Conservation (phyloP, 2,888 invertebrate genomes). For the Acrobeloides nanus region DNA sequence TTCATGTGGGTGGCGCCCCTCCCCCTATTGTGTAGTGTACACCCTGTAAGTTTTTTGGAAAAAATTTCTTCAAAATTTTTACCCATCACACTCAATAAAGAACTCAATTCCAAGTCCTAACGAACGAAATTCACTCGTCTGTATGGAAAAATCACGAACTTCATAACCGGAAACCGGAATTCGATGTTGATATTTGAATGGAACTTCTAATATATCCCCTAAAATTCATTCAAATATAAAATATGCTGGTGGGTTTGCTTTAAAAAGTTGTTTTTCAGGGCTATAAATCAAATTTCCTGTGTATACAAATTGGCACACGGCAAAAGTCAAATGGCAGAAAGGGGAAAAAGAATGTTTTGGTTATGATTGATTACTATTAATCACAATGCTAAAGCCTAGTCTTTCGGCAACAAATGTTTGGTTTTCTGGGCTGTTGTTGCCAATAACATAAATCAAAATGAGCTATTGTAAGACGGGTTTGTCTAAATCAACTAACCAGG, state of each 20-base stretch:
- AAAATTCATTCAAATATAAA: constrained; percentile 2
- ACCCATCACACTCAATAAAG: constrained; percentile 42
- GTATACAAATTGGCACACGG: no score
- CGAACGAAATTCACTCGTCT: constrained; percentile 37
- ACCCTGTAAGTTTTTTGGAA: no score
- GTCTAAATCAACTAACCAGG: constrained; percentile 42
- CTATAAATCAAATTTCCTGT: no score
- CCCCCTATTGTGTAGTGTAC: no score
- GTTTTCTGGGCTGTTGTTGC: neutral
- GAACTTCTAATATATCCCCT: constrained; percentile 40
- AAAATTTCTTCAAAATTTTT: no score
- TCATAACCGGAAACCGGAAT: constrained; percentile 17
- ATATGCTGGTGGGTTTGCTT: no score
- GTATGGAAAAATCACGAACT: constrained; percentile 33
- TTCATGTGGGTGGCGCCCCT: no score
- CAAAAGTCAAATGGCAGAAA: no score
- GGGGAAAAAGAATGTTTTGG: neutral
- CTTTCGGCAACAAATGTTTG: no score
- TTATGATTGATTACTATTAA: constrained; percentile 3
- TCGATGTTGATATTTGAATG: constrained; percentile 44
- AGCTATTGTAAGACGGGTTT: no score
- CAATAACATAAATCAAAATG: neutral
- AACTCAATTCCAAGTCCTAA: constrained; percentile 38
- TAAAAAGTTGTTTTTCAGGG: no score
- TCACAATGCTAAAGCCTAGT: no score